These are phyloP conservation scores for Chamaedrilus cognettii DNA, from an alignment of 2,888 invertebrate genomes.

Conservation along the genomic window DNA sequence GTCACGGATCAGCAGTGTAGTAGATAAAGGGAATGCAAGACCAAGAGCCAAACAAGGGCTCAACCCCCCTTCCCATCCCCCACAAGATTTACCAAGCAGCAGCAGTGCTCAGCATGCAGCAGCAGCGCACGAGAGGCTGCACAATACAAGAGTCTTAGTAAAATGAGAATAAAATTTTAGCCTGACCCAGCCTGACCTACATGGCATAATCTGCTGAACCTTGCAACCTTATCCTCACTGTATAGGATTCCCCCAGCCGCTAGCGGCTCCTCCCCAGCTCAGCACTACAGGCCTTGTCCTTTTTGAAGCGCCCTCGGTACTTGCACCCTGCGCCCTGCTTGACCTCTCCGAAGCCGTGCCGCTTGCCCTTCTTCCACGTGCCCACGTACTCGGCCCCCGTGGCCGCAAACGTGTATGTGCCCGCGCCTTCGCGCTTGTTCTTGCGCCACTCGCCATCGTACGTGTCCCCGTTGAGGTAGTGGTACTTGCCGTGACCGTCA, in stretches of 20 bases:
- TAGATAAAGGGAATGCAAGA: no score
- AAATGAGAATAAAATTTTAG: no score
- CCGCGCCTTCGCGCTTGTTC: constrained; percentile 58
- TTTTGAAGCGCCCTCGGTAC: constrained; percentile 15
- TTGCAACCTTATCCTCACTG: no score
- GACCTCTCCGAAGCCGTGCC: constrained; percentile 33
- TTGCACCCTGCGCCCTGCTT: constrained; percentile 55
- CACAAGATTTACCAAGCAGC: no score
- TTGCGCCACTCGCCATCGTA: constrained; percentile 61
- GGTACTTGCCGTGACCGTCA: constrained; percentile 58
- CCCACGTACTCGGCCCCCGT: constrained; percentile 25
- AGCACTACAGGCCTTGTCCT: constrained; percentile 22
- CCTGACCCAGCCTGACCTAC: no score
- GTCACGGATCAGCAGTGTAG: no score
- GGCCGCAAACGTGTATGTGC: constrained; percentile 55
- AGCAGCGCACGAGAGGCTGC: no score
- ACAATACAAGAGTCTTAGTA: no score
- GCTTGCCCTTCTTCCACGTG: not conserved
- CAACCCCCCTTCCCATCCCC: no score
- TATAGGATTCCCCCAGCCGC: not conserved
- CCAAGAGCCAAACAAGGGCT: no score
- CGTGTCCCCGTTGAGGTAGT: constrained; percentile 57
- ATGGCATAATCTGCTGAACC: no score
- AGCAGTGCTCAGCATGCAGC: no score
- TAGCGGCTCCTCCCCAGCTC: not conserved